These are phyloP conservation scores for Rynchops niger DNA, from an alignment of 2,113 vertebrate genomes.

Conservation along the genomic window DNA sequence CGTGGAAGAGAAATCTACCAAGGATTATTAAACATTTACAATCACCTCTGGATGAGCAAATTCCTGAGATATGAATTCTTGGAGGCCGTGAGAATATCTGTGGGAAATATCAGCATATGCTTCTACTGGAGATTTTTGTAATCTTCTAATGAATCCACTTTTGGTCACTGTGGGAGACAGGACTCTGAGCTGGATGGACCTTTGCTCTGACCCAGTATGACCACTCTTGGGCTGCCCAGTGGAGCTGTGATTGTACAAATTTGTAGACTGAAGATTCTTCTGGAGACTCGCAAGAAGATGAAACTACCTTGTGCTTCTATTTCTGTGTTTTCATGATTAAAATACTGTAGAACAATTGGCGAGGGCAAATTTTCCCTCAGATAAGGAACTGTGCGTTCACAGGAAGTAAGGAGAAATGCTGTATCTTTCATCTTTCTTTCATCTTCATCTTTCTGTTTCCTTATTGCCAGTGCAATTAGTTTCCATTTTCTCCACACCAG, in stretches of 20 bases:
- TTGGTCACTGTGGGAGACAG: not conserved
- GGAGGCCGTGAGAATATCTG: not conserved
- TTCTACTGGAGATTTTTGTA: not conserved
- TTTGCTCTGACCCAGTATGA: not conserved
- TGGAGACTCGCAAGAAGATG: not conserved
- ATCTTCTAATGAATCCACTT: not conserved
- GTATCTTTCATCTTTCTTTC: not conserved
- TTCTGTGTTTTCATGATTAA: not conserved
- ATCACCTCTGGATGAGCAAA: not conserved
- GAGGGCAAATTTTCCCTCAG: not conserved
- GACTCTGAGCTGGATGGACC: not conserved
- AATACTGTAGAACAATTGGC: not conserved
- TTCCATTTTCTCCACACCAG: not conserved
- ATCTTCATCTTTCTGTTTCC: not conserved
- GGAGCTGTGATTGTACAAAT: not conserved
- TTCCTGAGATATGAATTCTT: not conserved
- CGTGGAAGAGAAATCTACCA: not conserved
- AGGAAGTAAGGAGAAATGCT: not conserved
- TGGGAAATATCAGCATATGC: not conserved
- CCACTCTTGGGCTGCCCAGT: not conserved
- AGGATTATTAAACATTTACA: not conserved
- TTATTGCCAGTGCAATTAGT: not conserved
- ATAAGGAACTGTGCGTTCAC: not conserved
- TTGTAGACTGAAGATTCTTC: not conserved
- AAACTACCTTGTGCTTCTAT: not conserved